phyloP scores from a whole-genome alignment of 2,888 invertebrate genomes.

The Pinctada fucata region DNA sequence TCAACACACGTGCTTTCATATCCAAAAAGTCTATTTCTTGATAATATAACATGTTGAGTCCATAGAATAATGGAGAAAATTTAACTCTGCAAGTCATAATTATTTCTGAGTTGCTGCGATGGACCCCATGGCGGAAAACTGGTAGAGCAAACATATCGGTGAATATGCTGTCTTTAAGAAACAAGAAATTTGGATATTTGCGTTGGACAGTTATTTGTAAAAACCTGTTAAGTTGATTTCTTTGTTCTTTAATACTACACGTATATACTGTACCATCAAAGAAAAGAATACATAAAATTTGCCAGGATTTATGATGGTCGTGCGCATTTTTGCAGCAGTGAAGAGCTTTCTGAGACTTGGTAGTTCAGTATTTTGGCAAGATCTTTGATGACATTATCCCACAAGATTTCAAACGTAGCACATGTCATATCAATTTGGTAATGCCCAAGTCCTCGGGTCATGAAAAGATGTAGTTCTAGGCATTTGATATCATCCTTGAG shows the following conservation, averaged over 20 bases:
- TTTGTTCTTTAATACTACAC: background rate
- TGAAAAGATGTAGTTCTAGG: background rate
- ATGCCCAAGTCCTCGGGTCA: slow-evolving; percentile 2
- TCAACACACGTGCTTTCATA: slow-evolving; percentile 17
- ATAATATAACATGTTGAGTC: slow-evolving; percentile 26
- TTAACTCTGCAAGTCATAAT: slow-evolving; percentile 22
- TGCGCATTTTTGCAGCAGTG: slow-evolving; percentile 1
- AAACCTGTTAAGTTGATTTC: background rate
- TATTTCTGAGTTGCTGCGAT: slow-evolving; percentile 28
- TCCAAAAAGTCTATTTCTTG: slow-evolving; percentile 23
- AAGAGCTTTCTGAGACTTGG: slow-evolving; percentile 9
- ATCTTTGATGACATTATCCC: slow-evolving; percentile 25
- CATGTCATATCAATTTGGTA: slow-evolving; percentile 12
- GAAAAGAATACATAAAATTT: slow-evolving; percentile 24
- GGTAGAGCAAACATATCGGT: slow-evolving; percentile 25
- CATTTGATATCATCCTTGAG: background rate
- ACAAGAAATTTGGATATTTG: slow-evolving; percentile 2
- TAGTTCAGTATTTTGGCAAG: slow-evolving; percentile 33
- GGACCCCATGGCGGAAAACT: slow-evolving; percentile 35
- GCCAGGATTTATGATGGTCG: slow-evolving; percentile 38
- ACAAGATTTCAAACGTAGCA: slow-evolving; percentile 23
- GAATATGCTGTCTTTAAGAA: slow-evolving; percentile 25
- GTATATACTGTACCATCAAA: slow-evolving; percentile 12
- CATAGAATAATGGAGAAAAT: slow-evolving; percentile 28
- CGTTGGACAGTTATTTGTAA: background rate